phyloP scores from a whole-genome alignment of 23 tunicate genomes.

The Halocynthia roretzi region DNA sequence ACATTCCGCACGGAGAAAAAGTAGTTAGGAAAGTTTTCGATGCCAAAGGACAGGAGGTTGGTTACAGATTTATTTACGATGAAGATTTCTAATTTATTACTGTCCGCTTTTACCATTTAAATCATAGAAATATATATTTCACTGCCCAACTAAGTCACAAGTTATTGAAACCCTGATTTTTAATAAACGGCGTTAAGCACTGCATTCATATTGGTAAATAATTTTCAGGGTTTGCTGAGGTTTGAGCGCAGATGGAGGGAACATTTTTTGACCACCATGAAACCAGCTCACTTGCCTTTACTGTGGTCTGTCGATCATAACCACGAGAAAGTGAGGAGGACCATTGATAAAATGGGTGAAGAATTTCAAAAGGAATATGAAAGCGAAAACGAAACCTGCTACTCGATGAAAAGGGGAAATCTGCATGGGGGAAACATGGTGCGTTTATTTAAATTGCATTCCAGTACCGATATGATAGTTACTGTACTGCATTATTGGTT shows the following conservation, averaged over 20 bases:
- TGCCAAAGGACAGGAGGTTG: conserved; percentile 22
- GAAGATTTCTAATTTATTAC: background rate
- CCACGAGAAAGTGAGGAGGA: conserved; percentile 36
- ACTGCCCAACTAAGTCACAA: no score
- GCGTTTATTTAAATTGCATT: no score
- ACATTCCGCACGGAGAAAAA: conserved; percentile 80
- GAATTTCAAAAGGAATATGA: conserved; percentile 43
- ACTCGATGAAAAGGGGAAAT: background rate
- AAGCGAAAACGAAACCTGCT: conserved; percentile 16
- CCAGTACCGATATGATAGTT: no score
- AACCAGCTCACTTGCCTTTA: conserved; percentile 73
- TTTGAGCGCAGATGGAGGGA: conserved; percentile 84
- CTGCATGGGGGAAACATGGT: no score
- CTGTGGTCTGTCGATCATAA: conserved; percentile 93
- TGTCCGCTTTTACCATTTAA: background rate
- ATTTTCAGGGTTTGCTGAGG: conserved; percentile 51
- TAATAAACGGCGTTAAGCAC: background rate
- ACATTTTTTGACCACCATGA: conserved; percentile 75
- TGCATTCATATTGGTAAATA: background rate
- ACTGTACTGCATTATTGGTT: no score
- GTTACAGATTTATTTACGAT: background rate
- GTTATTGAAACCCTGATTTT: background rate
- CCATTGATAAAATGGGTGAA: conserved; percentile 41
- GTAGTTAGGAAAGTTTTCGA: conserved; percentile 36
- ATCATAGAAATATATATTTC: background rate